Base-by-base conservation (phyloP, 2,797 vertebrate species). In the Melanotaenia nigrans region DNA sequence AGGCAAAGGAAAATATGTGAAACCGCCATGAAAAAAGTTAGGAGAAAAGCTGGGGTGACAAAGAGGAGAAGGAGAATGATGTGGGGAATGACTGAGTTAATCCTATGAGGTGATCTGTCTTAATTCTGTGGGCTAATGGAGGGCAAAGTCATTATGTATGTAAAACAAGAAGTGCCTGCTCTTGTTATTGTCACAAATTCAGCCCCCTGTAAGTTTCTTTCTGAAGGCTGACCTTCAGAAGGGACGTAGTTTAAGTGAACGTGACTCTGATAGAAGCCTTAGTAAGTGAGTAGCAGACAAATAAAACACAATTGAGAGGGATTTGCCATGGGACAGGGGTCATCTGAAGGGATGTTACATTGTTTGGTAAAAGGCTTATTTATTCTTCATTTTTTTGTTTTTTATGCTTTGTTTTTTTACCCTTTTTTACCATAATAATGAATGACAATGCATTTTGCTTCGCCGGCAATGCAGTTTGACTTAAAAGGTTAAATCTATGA, bases 71-170 rank as follows among this genome's bases (percentile, higher is more conserved):
- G 53, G 32, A 9, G 45, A 76, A 79, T 59, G 60, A 73, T 75
- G 58, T 25, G 36, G 54, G 69, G 63, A 79, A 61, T 71, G 72
- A 81, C 54, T 70, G 74, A 77, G 80, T 57, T 16, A 10, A 83
- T 85, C 71, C 74, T 71, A 60, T 75, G 82, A 86, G 88, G 90
- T 92, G 89, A 93, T 94, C 87, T 75, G 87, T 92, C 92, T 93
- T 91, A 88, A 91, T 94, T 90, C 81, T 64, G 53, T 54, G 68
- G 87, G 89, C 88, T 94, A 92, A 93, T 92, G 86, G 89, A 92
- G 91, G 90, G 82, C 84, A 93, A 89, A 92, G 81, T 71, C 77
- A 93, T 93, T 89, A 91, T 77, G 80, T 79, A 90, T 88, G 78
- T 90, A 86, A 87, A 89, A 82, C 85, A 87, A 83, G 78, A 65